Conservation (phyloP, 2,888 invertebrate genomes). For the Galerucella calmariensis region DNA sequence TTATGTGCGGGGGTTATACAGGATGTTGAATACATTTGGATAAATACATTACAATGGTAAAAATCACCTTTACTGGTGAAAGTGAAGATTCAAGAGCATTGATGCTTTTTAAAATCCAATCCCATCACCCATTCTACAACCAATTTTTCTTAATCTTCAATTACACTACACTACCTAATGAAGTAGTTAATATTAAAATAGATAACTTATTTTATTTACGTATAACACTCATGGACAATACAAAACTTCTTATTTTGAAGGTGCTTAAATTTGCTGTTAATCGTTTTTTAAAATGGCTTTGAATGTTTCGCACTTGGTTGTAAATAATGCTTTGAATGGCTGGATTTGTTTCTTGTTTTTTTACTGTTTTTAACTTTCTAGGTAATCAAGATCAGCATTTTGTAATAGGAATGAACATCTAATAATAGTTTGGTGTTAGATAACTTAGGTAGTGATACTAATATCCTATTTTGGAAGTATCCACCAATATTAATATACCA, state of each 20-base stretch:
- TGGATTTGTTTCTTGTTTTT: slow-evolving; percentile 10
- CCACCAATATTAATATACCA: not conserved
- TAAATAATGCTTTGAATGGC: slow-evolving; percentile 20
- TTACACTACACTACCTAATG: no score
- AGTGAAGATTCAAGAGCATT: no score
- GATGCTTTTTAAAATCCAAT: no score
- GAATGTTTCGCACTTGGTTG: not conserved
- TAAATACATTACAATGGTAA: no score
- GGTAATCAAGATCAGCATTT: slow-evolving; percentile 35
- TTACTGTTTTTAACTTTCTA: slow-evolving; percentile 36
- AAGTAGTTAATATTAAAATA: no score
- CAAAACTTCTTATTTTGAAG: not conserved
- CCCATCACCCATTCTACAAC: no score
- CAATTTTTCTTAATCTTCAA: no score
- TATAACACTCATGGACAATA: not conserved
- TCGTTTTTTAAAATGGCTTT: slow-evolving; percentile 2
- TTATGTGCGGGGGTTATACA: no score
- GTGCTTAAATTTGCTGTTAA: not conserved
- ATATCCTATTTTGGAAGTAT: slow-evolving; percentile 11
- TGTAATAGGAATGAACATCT: slow-evolving; percentile 37
- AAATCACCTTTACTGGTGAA: no score
- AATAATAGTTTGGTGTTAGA: slow-evolving; percentile 38
- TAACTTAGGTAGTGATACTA: slow-evolving; percentile 40
- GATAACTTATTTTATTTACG: no score
- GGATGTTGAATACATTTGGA: no score